Base-by-base conservation (phyloP, 1,140 invertebrate genomes). In the Psix sp. region DNA sequence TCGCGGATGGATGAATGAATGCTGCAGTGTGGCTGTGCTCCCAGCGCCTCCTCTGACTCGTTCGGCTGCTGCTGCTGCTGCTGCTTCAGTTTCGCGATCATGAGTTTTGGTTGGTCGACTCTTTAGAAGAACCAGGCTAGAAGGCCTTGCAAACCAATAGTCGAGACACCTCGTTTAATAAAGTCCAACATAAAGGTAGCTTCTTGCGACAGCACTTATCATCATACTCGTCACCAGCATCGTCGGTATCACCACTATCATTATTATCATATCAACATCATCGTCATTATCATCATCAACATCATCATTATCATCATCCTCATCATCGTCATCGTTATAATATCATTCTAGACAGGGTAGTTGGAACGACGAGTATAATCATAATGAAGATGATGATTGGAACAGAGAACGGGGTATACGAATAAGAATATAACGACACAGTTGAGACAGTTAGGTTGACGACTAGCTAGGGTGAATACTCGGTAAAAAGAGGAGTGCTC, bases 361-460 rank as follows among this genome's bases (percentile, higher is more conserved):
- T 29, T 1, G 13, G 5, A 39, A 46, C 29, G 4, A 57, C 46
- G 35, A 45, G 33, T 5, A 20, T 42, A 29, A 56, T 24, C 26
- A 48, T 35, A 36, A 14, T 35, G 29, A 6, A 33, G 13, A 11
- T 3, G 13, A 13, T 35, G 13, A 11, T 33, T 10, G n/a, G n/a
- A 35, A 35, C 13, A 14, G 13, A 35, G 10, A 35, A 14, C 6
- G 10, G 11, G 13, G 3, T 4, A 4, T 46, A 60, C 42, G 59
- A 42, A 63, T 33, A 65, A 52, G 48, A 65, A 52, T 43, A 65
- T 52, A 52, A 54, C 40, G 62, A 66, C 59, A 52, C 59, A 63
- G 59, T 63, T 63, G 59, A 63, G 59, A 63, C 48, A 63, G 39
- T 63, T 52, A 52, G 59, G 59, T 49, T 49, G 57, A 63, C 39